phyloP scores from a whole-genome alignment of 2,888 invertebrate genomes.

The Ophraella communa region DNA sequence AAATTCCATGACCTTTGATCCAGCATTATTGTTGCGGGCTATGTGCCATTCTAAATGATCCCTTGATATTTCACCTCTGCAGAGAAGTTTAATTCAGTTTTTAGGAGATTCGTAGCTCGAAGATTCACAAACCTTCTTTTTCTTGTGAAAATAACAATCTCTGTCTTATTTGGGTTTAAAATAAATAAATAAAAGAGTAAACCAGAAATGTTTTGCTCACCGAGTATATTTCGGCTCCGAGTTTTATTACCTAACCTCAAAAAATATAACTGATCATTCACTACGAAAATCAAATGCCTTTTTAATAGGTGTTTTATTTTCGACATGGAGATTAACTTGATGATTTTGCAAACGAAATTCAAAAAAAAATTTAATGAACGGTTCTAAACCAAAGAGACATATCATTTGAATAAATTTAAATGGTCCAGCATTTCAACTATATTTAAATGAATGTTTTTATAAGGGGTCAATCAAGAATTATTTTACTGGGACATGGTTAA shows the following conservation, averaged over 20 bases:
- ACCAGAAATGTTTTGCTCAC: slow-evolving; percentile 2
- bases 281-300: slow-evolving; percentile 30
- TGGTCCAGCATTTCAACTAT: not conserved
- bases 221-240: slow-evolving; percentile 3
- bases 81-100: no score
- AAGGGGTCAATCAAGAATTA: no score
- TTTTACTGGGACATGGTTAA: no score
- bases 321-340: slow-evolving; percentile 6
- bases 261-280: slow-evolving; percentile 13
- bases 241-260: slow-evolving; percentile 6
- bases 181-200: no score
- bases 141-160: no score
- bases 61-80: no score
- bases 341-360: slow-evolving; percentile 16
- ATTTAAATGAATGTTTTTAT: slow-evolving; percentile 7
- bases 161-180: no score
- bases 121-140: no score
- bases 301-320: slow-evolving; percentile 34
- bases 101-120: no score
- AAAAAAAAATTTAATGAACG: slow-evolving; percentile 8
- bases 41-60: no score
- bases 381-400: not conserved
- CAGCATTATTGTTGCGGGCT: no score
- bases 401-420: slow-evolving; percentile 14
- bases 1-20: no score